Evolutionary conservation across 2,888 invertebrate species (phyloP).

Genomic region (Baccha elongata): DNA sequence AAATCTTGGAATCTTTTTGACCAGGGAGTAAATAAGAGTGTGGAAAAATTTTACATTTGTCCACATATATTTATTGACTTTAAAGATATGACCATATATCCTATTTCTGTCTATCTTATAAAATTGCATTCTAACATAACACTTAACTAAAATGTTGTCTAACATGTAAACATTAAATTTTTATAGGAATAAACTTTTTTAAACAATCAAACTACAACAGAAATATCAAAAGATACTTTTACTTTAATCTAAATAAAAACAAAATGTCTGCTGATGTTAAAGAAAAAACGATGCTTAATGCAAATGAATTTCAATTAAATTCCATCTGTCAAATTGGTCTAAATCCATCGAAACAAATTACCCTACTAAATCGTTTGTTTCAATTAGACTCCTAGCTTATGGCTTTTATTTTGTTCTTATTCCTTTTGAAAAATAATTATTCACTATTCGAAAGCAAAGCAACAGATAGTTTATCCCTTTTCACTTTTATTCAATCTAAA

Average conservation of each 20-base stretch:
- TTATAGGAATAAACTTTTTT: no score
- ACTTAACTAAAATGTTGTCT: no score
- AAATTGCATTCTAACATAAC: no score
- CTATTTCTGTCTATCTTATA: no score
- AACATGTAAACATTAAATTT: no score
- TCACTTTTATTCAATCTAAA: constrained; percentile 34
- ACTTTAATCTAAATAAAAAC: constrained; percentile 40
- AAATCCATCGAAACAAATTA: constrained; percentile 63
- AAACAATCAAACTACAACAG: neutral
- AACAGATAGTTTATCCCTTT: constrained; percentile 45
- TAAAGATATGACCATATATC: no score
- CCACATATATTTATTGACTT: no score
- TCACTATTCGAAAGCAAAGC: constrained; percentile 43
- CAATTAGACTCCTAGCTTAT: constrained; percentile 60
- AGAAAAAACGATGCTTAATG: neutral
- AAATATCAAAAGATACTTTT: constrained; percentile 37
- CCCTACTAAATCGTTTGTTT: constrained; percentile 56
- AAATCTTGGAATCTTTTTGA: no score
- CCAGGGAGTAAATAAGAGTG: no score
- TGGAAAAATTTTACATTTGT: no score
- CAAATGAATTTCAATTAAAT: constrained; percentile 53
- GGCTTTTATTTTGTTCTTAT: constrained; percentile 55
- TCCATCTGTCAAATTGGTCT: constrained; percentile 59
- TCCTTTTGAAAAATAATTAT: constrained; percentile 59
- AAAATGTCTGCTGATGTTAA: constrained; percentile 21